A percentile compares a stretch with the other conserved stretches of the same genome.
These are phyloP conservation scores for Misgurnus anguillicaudatus DNA, from an alignment of 2,113 vertebrate species.

Conservation along the genomic window DNA sequence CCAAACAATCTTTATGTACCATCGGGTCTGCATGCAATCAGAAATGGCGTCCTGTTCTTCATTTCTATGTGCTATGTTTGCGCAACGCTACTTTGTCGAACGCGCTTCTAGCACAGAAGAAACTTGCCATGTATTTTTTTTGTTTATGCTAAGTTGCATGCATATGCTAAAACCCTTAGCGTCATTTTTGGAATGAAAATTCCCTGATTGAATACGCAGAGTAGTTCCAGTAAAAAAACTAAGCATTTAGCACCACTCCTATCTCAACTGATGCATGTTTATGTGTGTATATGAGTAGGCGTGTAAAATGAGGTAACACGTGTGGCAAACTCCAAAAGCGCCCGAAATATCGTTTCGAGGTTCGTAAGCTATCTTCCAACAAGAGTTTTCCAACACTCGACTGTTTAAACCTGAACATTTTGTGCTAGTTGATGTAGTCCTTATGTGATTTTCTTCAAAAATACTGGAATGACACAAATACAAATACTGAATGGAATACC, in stretches of 20 bases:
- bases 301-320: conserved; percentile 66
- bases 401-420: conserved; percentile 67
- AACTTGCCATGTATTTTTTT: background rate
- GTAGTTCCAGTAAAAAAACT: conserved; percentile 43
- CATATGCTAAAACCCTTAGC: conserved; percentile 13
- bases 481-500: conserved; percentile 64
- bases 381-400: background rate
- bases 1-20: conserved; percentile 25
- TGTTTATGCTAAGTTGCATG: background rate
- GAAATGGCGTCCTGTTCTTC: conserved; percentile 15
- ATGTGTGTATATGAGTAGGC: background rate
- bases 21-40: conserved; percentile 9
- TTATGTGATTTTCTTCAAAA: conserved; percentile 65
- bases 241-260: conserved; percentile 46
- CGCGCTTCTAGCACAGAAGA: background rate
- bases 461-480: conserved; percentile 67
- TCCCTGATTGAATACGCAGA: conserved; percentile 55
- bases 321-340: conserved; percentile 56
- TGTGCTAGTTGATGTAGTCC: conserved; percentile 72
- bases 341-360: conserved; percentile 31
- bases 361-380: background rate
- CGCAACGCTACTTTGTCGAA: background rate
- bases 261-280: background rate
- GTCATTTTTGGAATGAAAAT: background rate
- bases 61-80: conserved; percentile 27